Evolutionary conservation across 2,888 invertebrate species (phyloP), one percentile per base, ranked within the genome.

Genomic region (Barypeithes pellucidus): DNA sequence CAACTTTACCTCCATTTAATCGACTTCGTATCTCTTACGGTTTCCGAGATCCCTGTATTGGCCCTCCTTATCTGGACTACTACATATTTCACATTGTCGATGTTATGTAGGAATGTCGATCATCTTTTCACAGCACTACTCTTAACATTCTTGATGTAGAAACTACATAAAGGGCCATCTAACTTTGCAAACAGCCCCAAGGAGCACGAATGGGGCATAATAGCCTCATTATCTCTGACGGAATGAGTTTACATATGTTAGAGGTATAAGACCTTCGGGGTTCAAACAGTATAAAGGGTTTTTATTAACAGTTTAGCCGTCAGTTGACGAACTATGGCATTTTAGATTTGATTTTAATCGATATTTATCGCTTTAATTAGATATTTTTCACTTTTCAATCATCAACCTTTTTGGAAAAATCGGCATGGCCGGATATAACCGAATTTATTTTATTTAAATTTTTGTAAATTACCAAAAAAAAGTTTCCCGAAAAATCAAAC

Each of bases 221-320:
- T 57, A 57, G 54, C 18, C 54, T 33, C 54, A 57, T 57, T 57
- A 33, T 57, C 54, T 57, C 33, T 33, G 54, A 57, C 33, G 33
- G n/a, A 57, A 57, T 33, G 54, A 57, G 54, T 57, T 57, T 57
- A 33, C 54, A 57, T 57, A 57, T 57, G 54, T 57, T 36, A 57
- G 33, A 57, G 33, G 18, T 57, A 29, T 29, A 29, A 57, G 54
- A 57, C 54, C 54, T 57, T 57, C 22, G 54, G 16, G 33, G 33
- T 36, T 57, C 16, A 33, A 33, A 12, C 29, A 18, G n/a, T 29
- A 11, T 20, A 47, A 47, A 47, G 47, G 47, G 47, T 47, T 47
- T 47, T 50, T 50, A 50, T 20, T 12, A 20, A 20, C 50, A 24
- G 24, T 50, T 50, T 50, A 12, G 22, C 7, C 22, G 16, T 50